Percentiles rank a stretch among this genome's conserved stretches.
These are phyloP conservation scores for Sphaeridia pumilis DNA, from an alignment of 2,888 invertebrate genomes.

Conservation along the genomic window DNA sequence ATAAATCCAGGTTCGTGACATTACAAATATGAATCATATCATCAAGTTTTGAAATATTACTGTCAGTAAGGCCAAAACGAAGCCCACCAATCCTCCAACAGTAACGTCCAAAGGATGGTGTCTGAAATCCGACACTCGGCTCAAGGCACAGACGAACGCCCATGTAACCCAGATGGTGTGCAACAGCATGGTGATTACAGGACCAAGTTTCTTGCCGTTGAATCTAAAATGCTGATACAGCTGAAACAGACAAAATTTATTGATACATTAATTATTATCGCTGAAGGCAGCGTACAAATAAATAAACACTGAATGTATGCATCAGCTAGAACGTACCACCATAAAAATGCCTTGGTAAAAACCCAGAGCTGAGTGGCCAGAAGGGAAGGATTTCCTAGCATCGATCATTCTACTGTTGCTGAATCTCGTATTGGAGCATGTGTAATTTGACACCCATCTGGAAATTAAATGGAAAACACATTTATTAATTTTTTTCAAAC, in stretches of 20 bases:
- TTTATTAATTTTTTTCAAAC: too few relatives aligned
- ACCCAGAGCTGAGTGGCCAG: conserved; percentile 61
- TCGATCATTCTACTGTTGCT: conserved; percentile 51
- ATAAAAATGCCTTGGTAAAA: conserved; percentile 54
- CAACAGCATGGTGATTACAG: conserved; percentile 44
- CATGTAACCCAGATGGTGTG: conserved; percentile 52
- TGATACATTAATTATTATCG: background rate
- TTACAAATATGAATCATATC: too few relatives aligned
- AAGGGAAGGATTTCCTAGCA: conserved; percentile 59
- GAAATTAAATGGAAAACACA: too few relatives aligned
- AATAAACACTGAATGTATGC: too few relatives aligned
- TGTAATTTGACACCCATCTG: conserved; percentile 52
- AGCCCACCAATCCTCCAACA: conserved; percentile 51
- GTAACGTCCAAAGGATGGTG: conserved; percentile 74
- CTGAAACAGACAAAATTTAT: conserved; percentile 11
- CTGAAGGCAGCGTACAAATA: too few relatives aligned
- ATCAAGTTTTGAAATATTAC: too few relatives aligned
- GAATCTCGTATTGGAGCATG: conserved; percentile 52
- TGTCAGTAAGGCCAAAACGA: conserved; percentile 48
- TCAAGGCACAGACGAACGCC: conserved; percentile 53
- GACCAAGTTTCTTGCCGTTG: conserved; percentile 19
- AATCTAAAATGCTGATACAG: conserved; percentile 28
- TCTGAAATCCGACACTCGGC: conserved; percentile 57
- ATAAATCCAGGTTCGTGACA: too few relatives aligned
- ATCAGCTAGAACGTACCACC: conserved; percentile 41